phyloP scores from a whole-genome alignment of 2,113 vertebrate species.

The Nipponia nippon region DNA sequence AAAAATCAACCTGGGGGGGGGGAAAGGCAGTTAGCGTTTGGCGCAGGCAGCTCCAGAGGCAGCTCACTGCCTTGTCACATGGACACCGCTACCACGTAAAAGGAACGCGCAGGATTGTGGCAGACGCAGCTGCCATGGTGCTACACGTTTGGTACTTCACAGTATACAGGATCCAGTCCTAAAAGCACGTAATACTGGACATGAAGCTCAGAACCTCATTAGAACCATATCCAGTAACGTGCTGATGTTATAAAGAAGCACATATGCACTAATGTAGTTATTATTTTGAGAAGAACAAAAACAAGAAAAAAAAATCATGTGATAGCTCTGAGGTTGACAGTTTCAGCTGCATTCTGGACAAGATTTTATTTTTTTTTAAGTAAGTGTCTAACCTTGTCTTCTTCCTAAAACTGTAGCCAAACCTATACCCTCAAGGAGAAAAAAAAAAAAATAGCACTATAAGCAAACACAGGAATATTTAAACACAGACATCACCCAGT shows the following conservation, averaged over 20 bases:
- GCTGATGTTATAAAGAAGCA: not conserved
- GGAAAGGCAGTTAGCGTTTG: not conserved
- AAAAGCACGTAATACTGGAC: not conserved
- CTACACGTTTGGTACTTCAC: not conserved
- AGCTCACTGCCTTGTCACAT: conserved; percentile 31
- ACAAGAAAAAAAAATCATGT: not conserved
- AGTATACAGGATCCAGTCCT: not conserved
- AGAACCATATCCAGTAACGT: not conserved
- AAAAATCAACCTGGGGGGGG: not conserved
- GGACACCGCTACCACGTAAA: not conserved
- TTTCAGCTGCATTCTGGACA: not conserved
- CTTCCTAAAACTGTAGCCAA: not conserved
- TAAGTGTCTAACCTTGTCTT: not conserved
- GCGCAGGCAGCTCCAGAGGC: not conserved
- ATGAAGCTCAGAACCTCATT: not conserved
- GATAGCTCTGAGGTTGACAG: not conserved
- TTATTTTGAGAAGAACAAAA: not conserved
- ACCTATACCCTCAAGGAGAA: not conserved
- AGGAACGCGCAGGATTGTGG: not conserved
- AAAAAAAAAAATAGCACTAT: not conserved
- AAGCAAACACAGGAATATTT: conserved; percentile 1
- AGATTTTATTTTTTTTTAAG: not conserved
- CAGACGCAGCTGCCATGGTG: conserved; percentile 15
- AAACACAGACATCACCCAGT: not conserved
- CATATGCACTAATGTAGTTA: not conserved